These are phyloP conservation scores for Liparis tanakae DNA, from an alignment of 2,797 vertebrate species.

Conservation along the genomic window DNA sequence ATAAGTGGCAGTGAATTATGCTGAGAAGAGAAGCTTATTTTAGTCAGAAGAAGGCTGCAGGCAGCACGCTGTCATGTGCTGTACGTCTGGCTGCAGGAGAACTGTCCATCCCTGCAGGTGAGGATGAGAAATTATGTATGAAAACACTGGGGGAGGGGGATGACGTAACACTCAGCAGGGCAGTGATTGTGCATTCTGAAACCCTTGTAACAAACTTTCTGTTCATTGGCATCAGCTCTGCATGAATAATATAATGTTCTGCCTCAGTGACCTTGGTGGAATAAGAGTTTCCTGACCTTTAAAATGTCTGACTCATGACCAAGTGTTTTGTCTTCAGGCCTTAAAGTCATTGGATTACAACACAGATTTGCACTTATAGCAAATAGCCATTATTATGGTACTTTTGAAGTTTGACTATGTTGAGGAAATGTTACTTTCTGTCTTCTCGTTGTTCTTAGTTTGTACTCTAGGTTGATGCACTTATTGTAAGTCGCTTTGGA, in stretches of 20 bases:
- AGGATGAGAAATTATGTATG: constrained; percentile 53
- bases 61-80: constrained; percentile 59
- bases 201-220: constrained; percentile 35
- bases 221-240: constrained; percentile 48
- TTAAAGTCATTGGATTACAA: constrained; percentile 13
- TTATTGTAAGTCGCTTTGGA: too few relatives aligned
- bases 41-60: constrained; percentile 57
- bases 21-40: constrained; percentile 65
- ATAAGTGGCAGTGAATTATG: constrained; percentile 50
- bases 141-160: constrained; percentile 15
- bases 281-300: constrained; percentile 67
- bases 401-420: too few relatives aligned
- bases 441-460: too few relatives aligned
- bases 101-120: constrained; percentile 45
- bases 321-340: constrained; percentile 34
- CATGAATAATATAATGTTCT: constrained; percentile 59
- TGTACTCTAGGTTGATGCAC: too few relatives aligned
- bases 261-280: constrained; percentile 51
- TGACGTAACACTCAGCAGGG: constrained; percentile 44
- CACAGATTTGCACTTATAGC: too few relatives aligned
- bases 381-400: too few relatives aligned
- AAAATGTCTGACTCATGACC: constrained; percentile 52
- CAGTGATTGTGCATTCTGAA: constrained; percentile 32
- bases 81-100: constrained; percentile 49
- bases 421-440: too few relatives aligned